Evolutionary conservation across 2,113 vertebrate genomes (phyloP).

Genomic region (Microcebus jonahi): DNA sequence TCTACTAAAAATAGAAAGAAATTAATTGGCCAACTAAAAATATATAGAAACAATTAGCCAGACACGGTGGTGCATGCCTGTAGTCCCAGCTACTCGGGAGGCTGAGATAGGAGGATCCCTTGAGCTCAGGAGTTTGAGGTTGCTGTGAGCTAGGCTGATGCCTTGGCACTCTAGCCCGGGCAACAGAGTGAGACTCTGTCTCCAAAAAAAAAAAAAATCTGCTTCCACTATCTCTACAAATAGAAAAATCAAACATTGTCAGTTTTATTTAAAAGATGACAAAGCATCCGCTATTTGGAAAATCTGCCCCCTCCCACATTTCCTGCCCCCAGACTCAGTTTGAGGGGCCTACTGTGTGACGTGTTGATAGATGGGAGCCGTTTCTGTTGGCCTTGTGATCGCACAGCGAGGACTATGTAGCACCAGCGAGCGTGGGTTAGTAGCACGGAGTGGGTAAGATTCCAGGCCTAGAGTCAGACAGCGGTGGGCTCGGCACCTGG

Average conservation of each 20-base stretch:
- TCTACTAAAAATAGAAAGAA: no score
- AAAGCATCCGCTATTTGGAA: not conserved
- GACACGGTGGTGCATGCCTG: no score
- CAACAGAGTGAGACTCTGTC: no score
- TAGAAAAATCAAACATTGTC: not conserved
- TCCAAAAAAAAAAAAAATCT: not conserved
- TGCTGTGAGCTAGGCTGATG: no score
- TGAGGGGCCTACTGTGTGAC: not conserved
- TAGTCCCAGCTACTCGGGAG: no score
- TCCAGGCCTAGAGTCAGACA: not conserved
- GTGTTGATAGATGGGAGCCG: not conserved
- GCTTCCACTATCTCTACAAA: not conserved
- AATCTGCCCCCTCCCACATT: not conserved
- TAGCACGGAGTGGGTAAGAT: not conserved
- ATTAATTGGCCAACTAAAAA: no score
- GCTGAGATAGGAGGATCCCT: no score
- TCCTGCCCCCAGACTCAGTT: not conserved
- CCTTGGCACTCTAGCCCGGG: no score
- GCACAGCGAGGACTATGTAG: not conserved
- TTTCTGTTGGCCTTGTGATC: not conserved
- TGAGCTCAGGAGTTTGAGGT: no score
- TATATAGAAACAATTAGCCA: no score
- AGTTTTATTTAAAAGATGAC: constrained; percentile 2
- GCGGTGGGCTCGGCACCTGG: not conserved
- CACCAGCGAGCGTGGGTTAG: not conserved